Base-by-base conservation (phyloP, 2,888 invertebrate genomes). In the Andrena flavipes region DNA sequence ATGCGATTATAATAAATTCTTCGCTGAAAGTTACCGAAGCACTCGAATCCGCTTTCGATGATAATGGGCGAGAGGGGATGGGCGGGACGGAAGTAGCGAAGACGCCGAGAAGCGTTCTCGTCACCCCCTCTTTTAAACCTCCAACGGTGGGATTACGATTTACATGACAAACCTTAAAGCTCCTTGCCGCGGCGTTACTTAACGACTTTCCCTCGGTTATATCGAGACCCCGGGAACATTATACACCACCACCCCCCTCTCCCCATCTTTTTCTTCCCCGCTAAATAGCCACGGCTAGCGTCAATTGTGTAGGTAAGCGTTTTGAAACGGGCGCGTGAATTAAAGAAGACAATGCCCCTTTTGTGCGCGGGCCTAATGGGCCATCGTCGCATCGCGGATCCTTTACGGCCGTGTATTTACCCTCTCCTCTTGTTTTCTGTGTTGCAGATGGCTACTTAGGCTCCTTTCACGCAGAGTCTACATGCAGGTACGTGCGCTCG, bases 1-100 rank as follows among this genome's bases (percentile, higher is more conserved):
- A 88, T 88, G 86, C 85, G 87, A 88, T 88, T 88, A 88, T 88
- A 89, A 85, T 86, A 87, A 90, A 90, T 85, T 90, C 91, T 86
- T 87, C 84, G 76, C 67, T 78, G 84, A 86, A 88, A 91, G 85
- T 91, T 89, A 60, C 73, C 84, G 72, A 87, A 86, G 84, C 88
- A 82, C 79, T 80, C 68, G 67, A 85, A 86, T 86, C 83, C 82
- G 85, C 83, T 87, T 86, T 81, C 81, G 82, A 85, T 85, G 82
- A 90, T 89, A 90, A 89, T 85, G 72, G 85, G 60, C 26, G 42
- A 62, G 74, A 54, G 33, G 13, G 29, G 68, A n/a, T n/a, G n/a
- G 56, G 54, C 29, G 60, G 48, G 30, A 7, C 35, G 8, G 29
- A 10, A 26, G 10, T 16, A 7, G 26, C 6, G 29, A 33, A 10